Evolutionary conservation across 2,797 vertebrate species (phyloP).

Genomic region (Chloroceryle amazona): DNA sequence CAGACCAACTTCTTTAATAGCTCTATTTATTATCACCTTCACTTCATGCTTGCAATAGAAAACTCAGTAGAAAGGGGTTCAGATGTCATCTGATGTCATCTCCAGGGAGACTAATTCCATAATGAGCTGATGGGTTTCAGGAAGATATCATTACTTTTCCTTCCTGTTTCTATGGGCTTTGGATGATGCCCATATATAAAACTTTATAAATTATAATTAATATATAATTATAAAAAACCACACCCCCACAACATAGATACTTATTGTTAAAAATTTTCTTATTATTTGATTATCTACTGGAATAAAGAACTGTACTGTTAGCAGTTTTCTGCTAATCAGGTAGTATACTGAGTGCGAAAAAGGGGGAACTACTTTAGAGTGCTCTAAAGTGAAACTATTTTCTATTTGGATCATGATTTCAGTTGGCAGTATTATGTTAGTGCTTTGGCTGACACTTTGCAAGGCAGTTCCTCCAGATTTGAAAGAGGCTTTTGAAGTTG

Average conservation of each 20-base stretch:
- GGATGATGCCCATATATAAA: not conserved
- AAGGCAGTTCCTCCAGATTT: not conserved
- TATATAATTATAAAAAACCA: not conserved
- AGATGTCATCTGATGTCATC: constrained; percentile 51
- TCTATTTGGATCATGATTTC: not conserved
- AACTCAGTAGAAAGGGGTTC: not conserved
- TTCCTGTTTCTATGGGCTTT: constrained; percentile 45
- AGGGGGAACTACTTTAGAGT: not conserved
- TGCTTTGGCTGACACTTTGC: not conserved
- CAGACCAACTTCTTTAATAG: not conserved
- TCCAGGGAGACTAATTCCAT: constrained; percentile 40
- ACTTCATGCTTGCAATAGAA: not conserved
- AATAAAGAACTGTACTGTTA: not conserved
- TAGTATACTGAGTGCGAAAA: not conserved
- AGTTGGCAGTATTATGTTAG: not conserved
- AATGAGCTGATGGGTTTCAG: constrained; percentile 28
- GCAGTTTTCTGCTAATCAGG: not conserved
- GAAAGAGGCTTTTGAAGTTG: not conserved
- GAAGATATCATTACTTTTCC: not conserved
- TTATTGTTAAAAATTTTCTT: not conserved
- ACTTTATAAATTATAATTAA: too few relatives aligned
- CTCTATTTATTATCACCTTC: constrained; percentile 5
- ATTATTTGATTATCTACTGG: not conserved
- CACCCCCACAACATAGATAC: not conserved
- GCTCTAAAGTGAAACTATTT: not conserved